These are phyloP conservation scores for Microtus oregoni DNA, from an alignment of 2,113 vertebrate species.

Conservation along the genomic window DNA sequence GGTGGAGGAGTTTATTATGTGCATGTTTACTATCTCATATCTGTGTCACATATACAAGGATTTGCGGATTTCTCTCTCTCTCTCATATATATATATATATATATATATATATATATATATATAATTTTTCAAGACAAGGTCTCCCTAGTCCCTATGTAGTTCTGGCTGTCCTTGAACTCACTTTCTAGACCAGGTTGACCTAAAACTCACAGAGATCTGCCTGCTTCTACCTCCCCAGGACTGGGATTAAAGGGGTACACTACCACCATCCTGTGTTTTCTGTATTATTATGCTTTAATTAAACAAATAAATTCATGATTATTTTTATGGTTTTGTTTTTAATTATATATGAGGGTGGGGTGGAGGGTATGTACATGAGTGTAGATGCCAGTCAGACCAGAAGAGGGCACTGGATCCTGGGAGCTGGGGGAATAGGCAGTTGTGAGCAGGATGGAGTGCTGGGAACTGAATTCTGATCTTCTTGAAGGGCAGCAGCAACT, in stretches of 20 bases:
- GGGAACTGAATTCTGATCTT: background rate
- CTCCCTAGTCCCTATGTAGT: too few species aligned
- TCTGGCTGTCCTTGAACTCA: background rate
- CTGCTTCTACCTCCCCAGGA: background rate
- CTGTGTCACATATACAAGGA: background rate
- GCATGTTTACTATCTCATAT: background rate
- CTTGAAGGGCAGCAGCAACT: background rate
- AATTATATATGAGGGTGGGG: background rate
- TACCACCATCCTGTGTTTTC: background rate
- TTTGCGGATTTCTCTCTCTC: background rate
- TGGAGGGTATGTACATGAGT: background rate
- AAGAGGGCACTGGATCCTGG: background rate
- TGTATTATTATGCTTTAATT: background rate
- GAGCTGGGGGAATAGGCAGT: background rate
- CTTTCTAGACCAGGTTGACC: background rate
- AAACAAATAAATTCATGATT: background rate
- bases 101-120: too few species aligned
- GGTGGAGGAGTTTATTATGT: background rate
- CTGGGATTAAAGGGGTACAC: background rate
- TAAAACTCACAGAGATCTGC: background rate
- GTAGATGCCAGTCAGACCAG: background rate
- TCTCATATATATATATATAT: too few species aligned
- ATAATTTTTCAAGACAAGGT: too few species aligned
- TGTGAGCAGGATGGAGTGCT: background rate
- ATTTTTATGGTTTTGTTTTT: background rate